A percentile compares a stretch with the other conserved stretches of the same genome.
phyloP scores from a whole-genome alignment of 2,888 invertebrate species.

The Artemia sp. region DNA sequence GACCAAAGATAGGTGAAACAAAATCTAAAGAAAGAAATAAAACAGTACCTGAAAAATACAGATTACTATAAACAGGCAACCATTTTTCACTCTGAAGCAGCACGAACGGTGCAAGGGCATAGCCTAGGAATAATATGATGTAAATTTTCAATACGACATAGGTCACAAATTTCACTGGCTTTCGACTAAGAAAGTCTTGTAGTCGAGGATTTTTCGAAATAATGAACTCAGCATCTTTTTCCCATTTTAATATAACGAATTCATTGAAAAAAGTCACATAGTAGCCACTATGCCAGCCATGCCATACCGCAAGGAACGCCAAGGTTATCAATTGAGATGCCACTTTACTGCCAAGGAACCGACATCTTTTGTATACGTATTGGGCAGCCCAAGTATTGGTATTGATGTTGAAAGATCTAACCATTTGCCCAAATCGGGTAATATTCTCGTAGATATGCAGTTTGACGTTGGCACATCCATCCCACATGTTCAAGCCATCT shows the following conservation, averaged over 20 bases:
- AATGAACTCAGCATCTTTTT: slow-evolving; percentile 43
- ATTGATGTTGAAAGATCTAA: slow-evolving; percentile 82
- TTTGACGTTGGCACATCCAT: slow-evolving; percentile 76
- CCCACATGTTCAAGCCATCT: slow-evolving; percentile 52
- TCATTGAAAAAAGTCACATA: slow-evolving; percentile 83
- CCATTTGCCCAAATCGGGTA: slow-evolving; percentile 66
- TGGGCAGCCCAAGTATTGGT: slow-evolving; percentile 88
- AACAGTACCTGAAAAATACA: background rate
- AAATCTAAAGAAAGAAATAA: slow-evolving; percentile 4
- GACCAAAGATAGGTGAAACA: background rate
- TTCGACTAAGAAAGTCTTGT: slow-evolving; percentile 34
- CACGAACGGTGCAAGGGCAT: slow-evolving; percentile 56
- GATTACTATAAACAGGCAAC: background rate
- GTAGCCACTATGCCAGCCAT: slow-evolving; percentile 85
- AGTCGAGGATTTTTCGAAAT: slow-evolving; percentile 29
- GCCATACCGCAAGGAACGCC: slow-evolving; percentile 82
- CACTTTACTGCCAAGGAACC: slow-evolving; percentile 64
- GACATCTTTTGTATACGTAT: slow-evolving; percentile 64
- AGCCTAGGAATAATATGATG: slow-evolving; percentile 64
- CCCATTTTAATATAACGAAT: slow-evolving; percentile 65
- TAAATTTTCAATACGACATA: slow-evolving; percentile 49
- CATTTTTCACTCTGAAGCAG: slow-evolving; percentile 35
- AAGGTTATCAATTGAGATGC: slow-evolving; percentile 65
- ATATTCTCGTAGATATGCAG: slow-evolving; percentile 63
- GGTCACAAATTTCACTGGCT: slow-evolving; percentile 33